These are phyloP conservation scores for Pachyrhynchus sulphureomaculatus DNA, from an alignment of 1,140 invertebrate genomes.

Conservation along the genomic window DNA sequence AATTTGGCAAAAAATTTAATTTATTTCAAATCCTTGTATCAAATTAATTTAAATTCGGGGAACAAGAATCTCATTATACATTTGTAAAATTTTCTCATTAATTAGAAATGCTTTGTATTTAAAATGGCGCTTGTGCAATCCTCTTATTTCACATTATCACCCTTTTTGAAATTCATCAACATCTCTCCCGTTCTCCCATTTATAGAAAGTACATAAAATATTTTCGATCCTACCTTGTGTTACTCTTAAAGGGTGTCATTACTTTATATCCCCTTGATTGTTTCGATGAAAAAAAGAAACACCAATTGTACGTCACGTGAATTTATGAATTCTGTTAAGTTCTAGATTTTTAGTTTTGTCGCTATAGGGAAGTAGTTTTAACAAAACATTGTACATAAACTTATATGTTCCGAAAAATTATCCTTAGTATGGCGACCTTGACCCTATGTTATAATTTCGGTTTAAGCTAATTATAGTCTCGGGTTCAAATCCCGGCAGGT, in stretches of 20 bases:
- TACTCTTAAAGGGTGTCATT: neutral
- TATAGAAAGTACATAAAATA: constrained; percentile 2
- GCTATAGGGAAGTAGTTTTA: too few species aligned
- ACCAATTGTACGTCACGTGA: constrained; percentile 8
- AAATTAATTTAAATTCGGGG: neutral
- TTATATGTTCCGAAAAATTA: too few species aligned
- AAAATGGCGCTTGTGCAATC: constrained; percentile 3
- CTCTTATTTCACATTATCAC: constrained; percentile 17
- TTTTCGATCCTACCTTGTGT: constrained; percentile 5
- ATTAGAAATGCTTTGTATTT: constrained; percentile 15
- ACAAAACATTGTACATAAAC: too few species aligned
- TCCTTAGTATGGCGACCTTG: too few species aligned
- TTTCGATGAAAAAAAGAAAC: constrained; percentile 5
- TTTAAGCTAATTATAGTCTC: too few species aligned
- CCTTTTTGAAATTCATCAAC: constrained; percentile 17
- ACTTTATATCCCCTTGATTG: neutral
- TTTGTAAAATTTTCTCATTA: constrained; percentile 20
- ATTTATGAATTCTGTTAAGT: constrained; percentile 10
- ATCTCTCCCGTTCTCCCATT: neutral
- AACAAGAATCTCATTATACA: constrained; percentile 2
- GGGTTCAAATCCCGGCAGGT: too few species aligned
- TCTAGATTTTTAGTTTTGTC: too few species aligned
- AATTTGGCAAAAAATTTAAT: neutral
- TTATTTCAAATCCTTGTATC: neutral
- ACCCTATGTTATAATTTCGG: too few species aligned